Base-by-base conservation (phyloP, 2,888 invertebrate genomes). In the Volucella inflata region DNA sequence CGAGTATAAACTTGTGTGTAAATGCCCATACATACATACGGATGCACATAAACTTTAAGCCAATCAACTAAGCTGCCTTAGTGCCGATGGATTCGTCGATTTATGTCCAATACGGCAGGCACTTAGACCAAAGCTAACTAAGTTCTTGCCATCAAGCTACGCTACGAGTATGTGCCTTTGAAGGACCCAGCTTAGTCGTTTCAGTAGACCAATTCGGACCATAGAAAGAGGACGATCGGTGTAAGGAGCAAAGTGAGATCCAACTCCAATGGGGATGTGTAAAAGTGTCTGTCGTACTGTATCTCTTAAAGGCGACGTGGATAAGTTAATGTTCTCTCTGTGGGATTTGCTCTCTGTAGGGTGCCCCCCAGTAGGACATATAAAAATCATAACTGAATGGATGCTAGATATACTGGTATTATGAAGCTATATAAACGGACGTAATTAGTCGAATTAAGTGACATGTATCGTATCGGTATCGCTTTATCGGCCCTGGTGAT, bases 81-180 rank as follows among this genome's bases (percentile, higher is more conserved):
- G 80, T 84, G 80, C 80, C 84, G 80, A 84, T 80, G 75, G 80
- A 83, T 78, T 83, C 68, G 79, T 79, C 79, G 83, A 83, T 83
- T 83, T 83, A 79, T 83, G 79, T 83, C 83, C 68, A 60, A 79
- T 64, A 59, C 79, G 55, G 53, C 65, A 75, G 84, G 84, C 84
- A 84, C 84, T 84, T 84, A 84, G 70, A 75, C 70, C 75, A 71
- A 71, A 84, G 74, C 72, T 68, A 74, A 74, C 80, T 75, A 62
- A 65, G 65, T 75, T 80, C 84, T 76, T 80, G 77, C 80, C 84
- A 80, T 84, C 75, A 84, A 84, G 71, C 84, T 75, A 65, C 75
- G 65, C 70, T 75, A 2, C 2, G 21, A 2, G 21, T 21, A 74
- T 75, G 71, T 59, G 74, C 44, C 48, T 65, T 75, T 70, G 62